These are phyloP conservation scores for Rhinichthys klamathensis DNA, from an alignment of 2,113 vertebrate genomes.

Conservation along the genomic window DNA sequence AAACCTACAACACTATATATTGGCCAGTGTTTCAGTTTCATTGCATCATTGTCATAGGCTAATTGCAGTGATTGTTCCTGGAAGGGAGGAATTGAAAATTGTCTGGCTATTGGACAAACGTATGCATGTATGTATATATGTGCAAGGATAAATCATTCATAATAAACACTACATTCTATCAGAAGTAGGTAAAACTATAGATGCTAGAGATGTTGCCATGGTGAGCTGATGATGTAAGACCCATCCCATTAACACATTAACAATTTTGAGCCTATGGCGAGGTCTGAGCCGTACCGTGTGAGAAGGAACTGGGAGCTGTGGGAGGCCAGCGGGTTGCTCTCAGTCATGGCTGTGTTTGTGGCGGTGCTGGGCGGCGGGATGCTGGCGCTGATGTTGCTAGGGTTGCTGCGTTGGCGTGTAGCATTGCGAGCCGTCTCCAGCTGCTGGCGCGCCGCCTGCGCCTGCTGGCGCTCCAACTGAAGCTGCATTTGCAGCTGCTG, in stretches of 20 bases:
- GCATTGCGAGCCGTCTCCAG: conserved; percentile 94
- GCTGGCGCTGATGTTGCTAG: conserved; percentile 84
- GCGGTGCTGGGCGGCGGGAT: conserved; percentile 85
- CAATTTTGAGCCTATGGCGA: neutral
- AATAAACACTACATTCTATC: too few relatives aligned
- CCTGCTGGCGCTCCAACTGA: conserved; percentile 95
- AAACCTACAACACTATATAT: too few relatives aligned
- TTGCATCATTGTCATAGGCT: too few relatives aligned
- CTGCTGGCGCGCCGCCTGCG: conserved; percentile 94
- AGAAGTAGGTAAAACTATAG: too few relatives aligned
- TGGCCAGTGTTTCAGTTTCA: too few relatives aligned
- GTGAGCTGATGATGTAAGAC: too few relatives aligned
- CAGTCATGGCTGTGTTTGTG: conserved; percentile 82
- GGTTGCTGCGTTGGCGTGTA: conserved; percentile 87
- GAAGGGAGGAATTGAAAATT: too few relatives aligned
- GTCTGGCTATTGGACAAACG: too few relatives aligned
- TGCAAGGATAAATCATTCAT: too few relatives aligned
- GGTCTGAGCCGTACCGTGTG: conserved; percentile 81
- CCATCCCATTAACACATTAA: neutral
- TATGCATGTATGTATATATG: too few relatives aligned
- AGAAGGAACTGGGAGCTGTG: conserved; percentile 97
- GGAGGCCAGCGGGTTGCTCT: conserved; percentile 85
- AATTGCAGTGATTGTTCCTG: too few relatives aligned
- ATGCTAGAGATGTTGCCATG: too few relatives aligned
- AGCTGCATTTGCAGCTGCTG: conserved; percentile 99